Evolutionary conservation across 2,797 vertebrate genomes (phyloP), one percentile per base, ranked within the genome.

Genomic region (Brachymystax lenok): DNA sequence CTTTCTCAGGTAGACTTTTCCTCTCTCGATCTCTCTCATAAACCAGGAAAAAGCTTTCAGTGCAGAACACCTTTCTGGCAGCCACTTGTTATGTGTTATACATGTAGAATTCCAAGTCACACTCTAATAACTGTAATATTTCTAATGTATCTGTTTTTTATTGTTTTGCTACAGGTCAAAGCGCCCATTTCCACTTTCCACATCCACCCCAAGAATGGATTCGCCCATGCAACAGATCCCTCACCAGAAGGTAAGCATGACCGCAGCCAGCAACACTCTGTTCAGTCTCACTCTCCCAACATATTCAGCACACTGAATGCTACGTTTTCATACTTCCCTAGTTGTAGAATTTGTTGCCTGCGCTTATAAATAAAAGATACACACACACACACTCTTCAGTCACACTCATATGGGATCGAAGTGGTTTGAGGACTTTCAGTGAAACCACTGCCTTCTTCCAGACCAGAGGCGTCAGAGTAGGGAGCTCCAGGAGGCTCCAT

Each of bases 231-330:
- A 96, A 6, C 85, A 96, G 85, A 96, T 98, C 84, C 95, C 97
- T 21, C 97, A 97, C 88, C 97, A 97, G 90, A 96, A 98, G 98
- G 98, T 99, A 96, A 28, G 69, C 61, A 33, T 19, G 19, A 33
- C 30, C 4, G 14, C 54, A 24, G 24, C 21, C 59, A 63, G 59
- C 8, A 63, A 63, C 59, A 63, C 59, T 24, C 28, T 67, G 24
- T 67, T 67, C 13, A 30, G 64, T 28, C 24, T 17, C 64, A 17
- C 5, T 28, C 7, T 30, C 64, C 13, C 1, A 30, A 19, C 13
- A 33, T 28, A 14, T 33, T 67, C 64, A 33, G 13, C 64, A 67
- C 27, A 67, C 24, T 3, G 59, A 63, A 27, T 63, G 10, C 59
- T 63, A 46, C 2, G 10, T 46, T 12, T 46, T 46, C 40, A 46